Percentiles rank a stretch among this genome's conserved stretches.
These are phyloP conservation scores for Brassicogethes aeneus DNA, from an alignment of 2,888 invertebrate genomes.

Conservation along the genomic window DNA sequence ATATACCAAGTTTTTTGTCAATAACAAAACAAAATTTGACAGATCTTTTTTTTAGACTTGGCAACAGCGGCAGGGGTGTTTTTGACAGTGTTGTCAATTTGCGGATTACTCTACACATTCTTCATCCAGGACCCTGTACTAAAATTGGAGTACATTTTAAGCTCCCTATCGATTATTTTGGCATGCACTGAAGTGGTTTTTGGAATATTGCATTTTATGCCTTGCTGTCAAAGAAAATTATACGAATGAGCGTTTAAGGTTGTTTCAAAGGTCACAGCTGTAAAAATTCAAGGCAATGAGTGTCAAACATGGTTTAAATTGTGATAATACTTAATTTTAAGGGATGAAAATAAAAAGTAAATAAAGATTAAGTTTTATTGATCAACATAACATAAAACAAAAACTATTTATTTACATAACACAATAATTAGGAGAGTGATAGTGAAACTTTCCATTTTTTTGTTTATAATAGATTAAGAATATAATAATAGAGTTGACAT, in stretches of 20 bases:
- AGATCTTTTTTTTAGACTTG: constrained; percentile 18
- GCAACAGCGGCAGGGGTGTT: constrained; percentile 25
- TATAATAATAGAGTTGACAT: too few relatives aligned
- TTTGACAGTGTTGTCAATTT: constrained; percentile 23
- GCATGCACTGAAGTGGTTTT: constrained; percentile 25
- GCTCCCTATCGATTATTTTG: constrained; percentile 23
- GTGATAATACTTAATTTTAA: constrained; percentile 1
- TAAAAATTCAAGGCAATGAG: too few relatives aligned
- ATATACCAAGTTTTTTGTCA: not conserved
- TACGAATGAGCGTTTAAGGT: too few relatives aligned
- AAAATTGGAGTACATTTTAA: constrained; percentile 28
- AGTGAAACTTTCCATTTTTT: not conserved
- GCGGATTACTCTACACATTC: constrained; percentile 24
- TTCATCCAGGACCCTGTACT: constrained; percentile 24
- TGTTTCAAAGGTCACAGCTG: too few relatives aligned
- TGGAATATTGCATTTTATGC: constrained; percentile 23
- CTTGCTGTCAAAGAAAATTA: constrained; percentile 25
- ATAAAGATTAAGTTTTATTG: not conserved
- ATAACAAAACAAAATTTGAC: not conserved
- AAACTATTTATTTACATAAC: not conserved
- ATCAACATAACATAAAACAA: not conserved
- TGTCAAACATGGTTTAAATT: too few relatives aligned
- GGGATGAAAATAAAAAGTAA: not conserved
- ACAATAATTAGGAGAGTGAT: not conserved
- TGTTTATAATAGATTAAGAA: too few relatives aligned